Evolutionary conservation across 1,140 invertebrate genomes (phyloP).

Genomic region (Sesamia nonagrioides): DNA sequence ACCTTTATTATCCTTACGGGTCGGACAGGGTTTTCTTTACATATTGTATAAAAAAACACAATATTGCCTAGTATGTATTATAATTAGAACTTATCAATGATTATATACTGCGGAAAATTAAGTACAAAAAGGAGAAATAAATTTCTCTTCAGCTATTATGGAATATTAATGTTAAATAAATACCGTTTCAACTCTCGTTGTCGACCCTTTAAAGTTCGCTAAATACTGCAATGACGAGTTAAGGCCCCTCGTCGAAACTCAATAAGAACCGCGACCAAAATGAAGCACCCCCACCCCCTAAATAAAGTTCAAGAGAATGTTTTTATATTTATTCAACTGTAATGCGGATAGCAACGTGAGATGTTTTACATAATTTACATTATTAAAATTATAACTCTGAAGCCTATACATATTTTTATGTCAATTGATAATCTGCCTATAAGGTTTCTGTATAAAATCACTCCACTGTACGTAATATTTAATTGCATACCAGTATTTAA

Average conservation of each 20-base stretch:
- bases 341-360: constrained; percentile 3
- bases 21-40: too few species aligned
- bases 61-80: neutral
- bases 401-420: neutral
- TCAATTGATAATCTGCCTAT: too few species aligned
- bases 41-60: too few species aligned
- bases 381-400: neutral
- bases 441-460: too few species aligned
- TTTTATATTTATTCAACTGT: constrained; percentile 8
- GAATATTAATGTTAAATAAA: constrained; percentile 37
- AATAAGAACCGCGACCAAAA: constrained; percentile 48
- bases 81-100: neutral
- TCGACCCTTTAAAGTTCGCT: constrained; percentile 42
- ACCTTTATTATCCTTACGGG: too few species aligned
- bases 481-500: too few species aligned
- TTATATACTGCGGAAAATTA: neutral
- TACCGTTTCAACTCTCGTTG: constrained; percentile 15
- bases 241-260: constrained; percentile 38
- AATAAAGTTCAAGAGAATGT: constrained; percentile 39
- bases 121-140: constrained; percentile 19
- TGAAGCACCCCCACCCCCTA: constrained; percentile 43
- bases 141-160: constrained; percentile 22
- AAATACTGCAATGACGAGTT: constrained; percentile 54
- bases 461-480: too few species aligned
- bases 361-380: neutral